Base-by-base conservation (phyloP, 2,113 vertebrate genomes). In the Trinectes maculatus region DNA sequence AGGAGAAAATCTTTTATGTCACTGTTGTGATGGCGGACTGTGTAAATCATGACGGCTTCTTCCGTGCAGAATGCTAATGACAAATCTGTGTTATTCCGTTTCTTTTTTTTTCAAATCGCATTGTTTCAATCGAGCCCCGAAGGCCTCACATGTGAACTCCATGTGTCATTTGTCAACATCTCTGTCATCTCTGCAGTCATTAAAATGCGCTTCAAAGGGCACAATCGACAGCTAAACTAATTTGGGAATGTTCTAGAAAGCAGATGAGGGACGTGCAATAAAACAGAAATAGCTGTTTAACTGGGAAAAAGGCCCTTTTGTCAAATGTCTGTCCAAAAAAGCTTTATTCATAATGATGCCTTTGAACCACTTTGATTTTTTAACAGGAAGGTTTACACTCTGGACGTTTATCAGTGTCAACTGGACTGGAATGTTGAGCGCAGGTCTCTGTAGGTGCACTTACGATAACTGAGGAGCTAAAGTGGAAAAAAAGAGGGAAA, bases 401-500 rank as follows among this genome's bases (percentile, higher is more conserved):
- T 6, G 43, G 25, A 59, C 42, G 71, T 64, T 64, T 71, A 77
- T 84, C 75, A 67, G 31, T 76, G 70, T 70, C 83, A 81, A 2
- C 46, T 37, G 52, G 76, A 52, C 60, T 57, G 73, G 71, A 76
- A 68, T 57, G 82, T 85, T 76, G 71, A 87, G 76, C 56, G 85
- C 69, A 68, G 46, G 37, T 37, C 58, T 48, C 49, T 69, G 65
- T 84, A 95, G 96, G 95, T 96, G 92, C 94, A 94, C 89, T 95
- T 92, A 96, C 95, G 87, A 88, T 90, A 70, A 91, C 91, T 19
- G 93, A 92, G 73, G 93, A 96, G 87, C 91, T 92, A 70, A 96
- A 99, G 80, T 92, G 94, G 18, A 93, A 94, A 85, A n/a, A 96
- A 96, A 90, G 93, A 71, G 71, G 94, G 94, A 85, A 96, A 97